Percentiles rank a stretch among this genome's conserved stretches.
phyloP scores from a whole-genome alignment of 2,888 invertebrate species.

The Lacanobia oleracea region DNA sequence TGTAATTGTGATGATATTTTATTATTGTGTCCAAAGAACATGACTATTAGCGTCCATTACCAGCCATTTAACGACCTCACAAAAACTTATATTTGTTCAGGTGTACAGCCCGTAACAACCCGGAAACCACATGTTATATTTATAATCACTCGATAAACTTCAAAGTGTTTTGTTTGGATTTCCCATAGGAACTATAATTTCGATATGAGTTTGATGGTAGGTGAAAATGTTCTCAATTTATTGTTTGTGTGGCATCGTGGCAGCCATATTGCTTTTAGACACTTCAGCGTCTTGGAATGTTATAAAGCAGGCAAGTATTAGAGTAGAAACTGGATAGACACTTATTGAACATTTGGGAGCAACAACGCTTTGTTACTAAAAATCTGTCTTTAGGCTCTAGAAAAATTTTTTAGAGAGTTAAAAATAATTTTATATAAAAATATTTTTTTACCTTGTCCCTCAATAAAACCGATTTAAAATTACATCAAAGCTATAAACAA shows the following conservation, averaged over 20 bases:
- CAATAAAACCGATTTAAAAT: neutral
- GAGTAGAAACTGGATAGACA: neutral
- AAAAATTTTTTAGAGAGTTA: too few species aligned
- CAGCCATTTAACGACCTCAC: constrained; percentile 1
- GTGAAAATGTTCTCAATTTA: constrained; percentile 7
- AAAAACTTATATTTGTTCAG: constrained; percentile 25
- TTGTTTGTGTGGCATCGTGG: constrained; percentile 8
- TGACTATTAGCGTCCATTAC: constrained; percentile 34
- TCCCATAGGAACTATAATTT: constrained; percentile 34
- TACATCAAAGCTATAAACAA: neutral
- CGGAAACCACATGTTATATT: constrained; percentile 26
- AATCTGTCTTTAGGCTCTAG: neutral
- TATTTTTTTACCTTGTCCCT: too few species aligned
- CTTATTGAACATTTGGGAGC: neutral
- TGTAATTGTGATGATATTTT: constrained; percentile 11
- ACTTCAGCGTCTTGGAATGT: too few species aligned
- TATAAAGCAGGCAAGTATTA: neutral
- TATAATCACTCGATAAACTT: constrained; percentile 43
- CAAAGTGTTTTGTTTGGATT: constrained; percentile 33
- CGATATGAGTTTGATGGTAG: constrained; percentile 17
- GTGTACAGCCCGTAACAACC: neutral
- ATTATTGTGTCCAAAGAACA: constrained; percentile 6
- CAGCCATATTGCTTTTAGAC: constrained; percentile 15
- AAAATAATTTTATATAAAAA: too few species aligned
- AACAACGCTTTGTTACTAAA: neutral